phyloP scores from a whole-genome alignment of 2,888 invertebrate genomes.

The Pilophorus perplexus region DNA sequence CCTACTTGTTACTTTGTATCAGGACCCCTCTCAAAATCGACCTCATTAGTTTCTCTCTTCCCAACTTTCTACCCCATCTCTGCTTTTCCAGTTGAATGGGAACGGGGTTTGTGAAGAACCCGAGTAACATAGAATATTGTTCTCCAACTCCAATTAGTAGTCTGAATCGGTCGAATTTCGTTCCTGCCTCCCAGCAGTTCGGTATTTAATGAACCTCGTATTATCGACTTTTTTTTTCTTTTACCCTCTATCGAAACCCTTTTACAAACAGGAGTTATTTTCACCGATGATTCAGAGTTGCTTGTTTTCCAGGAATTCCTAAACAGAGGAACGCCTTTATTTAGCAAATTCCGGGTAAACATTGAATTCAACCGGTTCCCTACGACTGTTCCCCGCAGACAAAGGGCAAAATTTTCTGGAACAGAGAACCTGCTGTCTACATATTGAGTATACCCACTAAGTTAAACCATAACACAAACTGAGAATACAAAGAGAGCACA shows the following conservation, averaged over 20 bases:
- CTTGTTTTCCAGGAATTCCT: no score
- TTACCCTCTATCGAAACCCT: background rate
- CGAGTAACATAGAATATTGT: slow-evolving; percentile 27
- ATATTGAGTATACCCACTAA: no score
- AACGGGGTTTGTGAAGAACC: slow-evolving; percentile 9
- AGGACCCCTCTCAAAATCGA: background rate
- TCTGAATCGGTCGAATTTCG: slow-evolving; percentile 16
- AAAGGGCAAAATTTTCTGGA: no score
- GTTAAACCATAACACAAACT: no score
- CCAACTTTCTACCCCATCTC: background rate
- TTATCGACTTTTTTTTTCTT: background rate
- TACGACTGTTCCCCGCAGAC: no score
- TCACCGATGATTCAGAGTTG: no score
- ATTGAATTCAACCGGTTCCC: no score
- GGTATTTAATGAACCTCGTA: slow-evolving; percentile 15
- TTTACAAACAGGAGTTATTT: background rate
- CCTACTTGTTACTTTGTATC: no score
- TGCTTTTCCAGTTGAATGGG: slow-evolving; percentile 11
- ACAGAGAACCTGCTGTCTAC: no score
- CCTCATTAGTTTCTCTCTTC: slow-evolving; percentile 8
- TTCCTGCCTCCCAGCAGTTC: slow-evolving; percentile 2
- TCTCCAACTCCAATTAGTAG: slow-evolving; percentile 30
- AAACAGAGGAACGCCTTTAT: no score
- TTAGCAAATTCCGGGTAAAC: no score
- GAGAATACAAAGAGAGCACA: no score